Base-by-base conservation (phyloP, 2,113 vertebrate species). In the Actinemys pallida region DNA sequence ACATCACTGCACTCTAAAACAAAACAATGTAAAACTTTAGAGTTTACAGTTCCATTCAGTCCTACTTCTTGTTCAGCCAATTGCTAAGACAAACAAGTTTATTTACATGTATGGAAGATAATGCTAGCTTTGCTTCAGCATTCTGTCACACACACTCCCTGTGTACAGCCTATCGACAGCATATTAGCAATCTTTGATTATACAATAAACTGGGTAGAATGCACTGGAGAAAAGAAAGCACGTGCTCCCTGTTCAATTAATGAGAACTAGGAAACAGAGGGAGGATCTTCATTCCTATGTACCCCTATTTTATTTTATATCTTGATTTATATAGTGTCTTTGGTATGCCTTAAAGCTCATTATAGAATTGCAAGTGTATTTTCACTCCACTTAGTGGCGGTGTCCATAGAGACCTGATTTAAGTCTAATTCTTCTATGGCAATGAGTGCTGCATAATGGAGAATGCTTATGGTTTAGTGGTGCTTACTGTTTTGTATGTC, bases 311-410 rank as follows among this genome's bases (percentile, higher is more conserved):
- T 79, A 3, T 49, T 52, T 49, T 24, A 94, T 10, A 13, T 57
- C 84, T 31, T 90, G 84, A 96, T 93, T 92, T 88, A 78, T 31
- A 27, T 4, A 81, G 90, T 65, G 29, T 31, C 45, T 93, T 92
- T 56, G 84, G 87, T 57, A 78, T 92, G 93, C 56, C 79, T 93
- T 78, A 90, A 75, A 93, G 79, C 49, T 50, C 47, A 29, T n/a
- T 22, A 72, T 22, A 76, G 39, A 76, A 76, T 25, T 76, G 42
- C 10, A 47, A 65, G 6, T 10, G 47, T 3, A 65, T 65, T 54
- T 11, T 27, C 22, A 45, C 22, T 52, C 27, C 14, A 47, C 65
- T 92, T 78, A 80, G 29, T 53, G 83, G 9, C 2, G 6, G 72
- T 76, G 39, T 39, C 19, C 7, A 5, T 12, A 12, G 11, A 24